These are phyloP conservation scores for Garrulus glandarius DNA, from an alignment of 2,797 vertebrate genomes.

Conservation along the genomic window DNA sequence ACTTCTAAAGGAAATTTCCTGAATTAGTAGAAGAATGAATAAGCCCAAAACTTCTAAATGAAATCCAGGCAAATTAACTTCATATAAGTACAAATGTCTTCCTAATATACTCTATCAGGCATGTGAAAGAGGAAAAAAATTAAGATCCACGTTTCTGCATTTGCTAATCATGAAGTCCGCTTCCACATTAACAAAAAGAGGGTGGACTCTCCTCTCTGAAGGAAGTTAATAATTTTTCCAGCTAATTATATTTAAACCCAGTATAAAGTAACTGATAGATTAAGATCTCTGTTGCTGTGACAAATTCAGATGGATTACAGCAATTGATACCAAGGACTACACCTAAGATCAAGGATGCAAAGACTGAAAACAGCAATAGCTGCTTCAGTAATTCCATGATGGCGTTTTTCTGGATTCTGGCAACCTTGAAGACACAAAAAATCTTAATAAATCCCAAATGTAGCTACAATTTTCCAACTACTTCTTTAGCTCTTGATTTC, in stretches of 20 bases:
- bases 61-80: background rate
- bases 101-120: fast-evolving
- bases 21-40: background rate
- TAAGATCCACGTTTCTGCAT: background rate
- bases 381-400: background rate
- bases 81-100: background rate
- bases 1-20: background rate
- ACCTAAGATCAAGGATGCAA: background rate
- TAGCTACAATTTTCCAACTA: background rate
- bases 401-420: background rate
- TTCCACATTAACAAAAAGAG: background rate
- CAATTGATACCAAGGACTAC: background rate
- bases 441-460: background rate
- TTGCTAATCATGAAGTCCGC: background rate
- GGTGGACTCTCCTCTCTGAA: background rate
- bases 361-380: background rate
- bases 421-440: background rate
- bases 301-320: background rate
- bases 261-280: background rate
- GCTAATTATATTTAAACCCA: background rate
- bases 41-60: background rate
- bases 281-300: background rate
- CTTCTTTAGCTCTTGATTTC: background rate
- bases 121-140: background rate
- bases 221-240: background rate